Conservation (phyloP, 2,113 vertebrate species). For the Elanus axillaris region DNA sequence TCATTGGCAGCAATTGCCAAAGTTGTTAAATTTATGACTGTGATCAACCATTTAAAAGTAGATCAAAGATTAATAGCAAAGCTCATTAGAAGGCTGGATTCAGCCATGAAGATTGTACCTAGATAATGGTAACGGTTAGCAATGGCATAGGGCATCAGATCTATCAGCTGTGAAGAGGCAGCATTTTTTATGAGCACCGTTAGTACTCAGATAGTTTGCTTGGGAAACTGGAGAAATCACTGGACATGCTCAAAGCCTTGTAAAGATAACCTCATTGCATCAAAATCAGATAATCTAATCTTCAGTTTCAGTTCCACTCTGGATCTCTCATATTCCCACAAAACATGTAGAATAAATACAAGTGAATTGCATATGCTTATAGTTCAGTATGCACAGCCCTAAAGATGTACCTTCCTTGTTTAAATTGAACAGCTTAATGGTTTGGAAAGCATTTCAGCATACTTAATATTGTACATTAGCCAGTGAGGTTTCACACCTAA, state of each 20-base stretch:
- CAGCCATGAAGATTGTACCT: background rate
- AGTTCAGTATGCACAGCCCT: background rate
- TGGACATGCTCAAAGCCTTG: background rate
- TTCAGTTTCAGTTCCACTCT: background rate
- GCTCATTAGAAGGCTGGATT: constrained; percentile 14
- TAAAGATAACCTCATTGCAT: background rate
- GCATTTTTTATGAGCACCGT: background rate
- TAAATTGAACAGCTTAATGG: background rate
- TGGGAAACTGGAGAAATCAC: background rate
- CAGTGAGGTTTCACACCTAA: background rate
- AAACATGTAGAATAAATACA: background rate
- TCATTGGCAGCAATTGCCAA: background rate
- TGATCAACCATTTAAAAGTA: constrained; percentile 33
- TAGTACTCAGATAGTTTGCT: background rate
- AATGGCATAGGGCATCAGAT: background rate
- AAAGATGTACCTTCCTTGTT: background rate
- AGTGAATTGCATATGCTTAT: background rate
- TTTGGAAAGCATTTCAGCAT: background rate
- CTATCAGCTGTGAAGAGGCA: background rate
- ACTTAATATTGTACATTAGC: background rate
- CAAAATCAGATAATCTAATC: background rate
- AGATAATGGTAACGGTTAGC: background rate
- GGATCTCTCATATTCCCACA: background rate
- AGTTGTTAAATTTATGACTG: constrained; percentile 35
- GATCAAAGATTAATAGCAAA: constrained; percentile 38